phyloP scores from a whole-genome alignment of 2,888 invertebrate genomes.

The Acrobasis repandana region DNA sequence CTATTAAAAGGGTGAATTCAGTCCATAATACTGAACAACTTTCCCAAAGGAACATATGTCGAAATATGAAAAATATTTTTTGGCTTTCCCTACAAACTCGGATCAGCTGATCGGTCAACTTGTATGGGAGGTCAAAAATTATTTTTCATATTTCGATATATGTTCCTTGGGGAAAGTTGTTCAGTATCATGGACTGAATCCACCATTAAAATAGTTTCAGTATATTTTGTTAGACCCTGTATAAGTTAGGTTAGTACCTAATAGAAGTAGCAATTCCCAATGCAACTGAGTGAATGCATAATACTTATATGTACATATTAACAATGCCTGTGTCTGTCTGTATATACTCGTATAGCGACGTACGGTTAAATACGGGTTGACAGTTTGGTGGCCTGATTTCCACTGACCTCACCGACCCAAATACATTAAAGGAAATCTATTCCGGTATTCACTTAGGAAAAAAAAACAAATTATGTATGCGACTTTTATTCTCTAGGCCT shows the following conservation, averaged over 20 bases:
- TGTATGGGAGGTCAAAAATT: too few species aligned
- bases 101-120: too few species aligned
- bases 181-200: too few species aligned
- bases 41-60: too few species aligned
- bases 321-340: constrained; percentile 2
- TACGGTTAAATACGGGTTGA: constrained; percentile 9
- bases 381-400: constrained; percentile 13
- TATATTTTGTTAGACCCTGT: too few species aligned
- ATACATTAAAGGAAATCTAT: constrained; percentile 16
- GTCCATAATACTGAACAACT: too few species aligned
- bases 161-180: too few species aligned
- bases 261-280: neutral
- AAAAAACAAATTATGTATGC: neutral
- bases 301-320: constrained; percentile 18
- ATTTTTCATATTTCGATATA: too few species aligned
- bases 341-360: neutral
- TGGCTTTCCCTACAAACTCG: too few species aligned
- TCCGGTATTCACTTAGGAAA: neutral
- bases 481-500: neutral
- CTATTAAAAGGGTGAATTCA: too few species aligned
- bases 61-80: too few species aligned
- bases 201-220: too few species aligned
- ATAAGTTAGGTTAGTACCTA: neutral
- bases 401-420: constrained; percentile 10
- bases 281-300: constrained; percentile 6